Conservation (phyloP, 2,797 vertebrate species). For the Hybognathus amarus region DNA sequence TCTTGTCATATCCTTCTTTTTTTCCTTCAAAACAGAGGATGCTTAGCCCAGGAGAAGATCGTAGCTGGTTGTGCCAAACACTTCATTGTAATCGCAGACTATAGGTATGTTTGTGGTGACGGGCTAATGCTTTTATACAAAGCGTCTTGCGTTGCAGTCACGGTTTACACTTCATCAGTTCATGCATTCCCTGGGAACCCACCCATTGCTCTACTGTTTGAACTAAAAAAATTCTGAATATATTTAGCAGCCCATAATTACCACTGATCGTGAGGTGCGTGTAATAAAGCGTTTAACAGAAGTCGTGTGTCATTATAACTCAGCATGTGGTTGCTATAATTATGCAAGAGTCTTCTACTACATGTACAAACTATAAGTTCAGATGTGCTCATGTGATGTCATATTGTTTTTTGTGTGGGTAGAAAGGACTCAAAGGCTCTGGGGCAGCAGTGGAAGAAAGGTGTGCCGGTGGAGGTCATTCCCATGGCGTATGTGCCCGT, state of each 20-base stretch:
- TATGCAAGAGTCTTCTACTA: background rate
- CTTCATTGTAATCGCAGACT: constrained; percentile 95
- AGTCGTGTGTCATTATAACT: background rate
- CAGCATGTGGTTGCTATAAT: background rate
- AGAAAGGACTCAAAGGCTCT: constrained; percentile 92
- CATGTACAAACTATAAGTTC: background rate
- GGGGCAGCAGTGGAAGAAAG: constrained; percentile 97
- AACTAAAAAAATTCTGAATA: background rate
- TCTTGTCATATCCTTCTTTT: constrained; percentile 6
- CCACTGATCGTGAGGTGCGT: background rate
- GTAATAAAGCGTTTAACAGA: background rate
- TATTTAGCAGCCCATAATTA: constrained; percentile 23
- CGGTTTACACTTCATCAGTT: background rate
- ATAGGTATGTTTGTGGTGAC: constrained; percentile 79
- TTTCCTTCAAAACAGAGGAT: constrained; percentile 80
- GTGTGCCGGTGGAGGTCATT: constrained; percentile 94
- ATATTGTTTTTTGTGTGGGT: background rate
- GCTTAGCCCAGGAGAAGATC: constrained; percentile 97
- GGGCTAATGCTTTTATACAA: background rate
- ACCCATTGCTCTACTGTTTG: constrained; percentile 2
- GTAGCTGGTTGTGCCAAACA: constrained; percentile 92
- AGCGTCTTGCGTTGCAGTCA: background rate
- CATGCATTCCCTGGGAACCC: background rate
- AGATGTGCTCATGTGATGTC: background rate
- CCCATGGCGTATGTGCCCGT: constrained; percentile 95